Evolutionary conservation across 2,797 vertebrate genomes (phyloP).

Genomic region (Yasuhikotakia modesta): DNA sequence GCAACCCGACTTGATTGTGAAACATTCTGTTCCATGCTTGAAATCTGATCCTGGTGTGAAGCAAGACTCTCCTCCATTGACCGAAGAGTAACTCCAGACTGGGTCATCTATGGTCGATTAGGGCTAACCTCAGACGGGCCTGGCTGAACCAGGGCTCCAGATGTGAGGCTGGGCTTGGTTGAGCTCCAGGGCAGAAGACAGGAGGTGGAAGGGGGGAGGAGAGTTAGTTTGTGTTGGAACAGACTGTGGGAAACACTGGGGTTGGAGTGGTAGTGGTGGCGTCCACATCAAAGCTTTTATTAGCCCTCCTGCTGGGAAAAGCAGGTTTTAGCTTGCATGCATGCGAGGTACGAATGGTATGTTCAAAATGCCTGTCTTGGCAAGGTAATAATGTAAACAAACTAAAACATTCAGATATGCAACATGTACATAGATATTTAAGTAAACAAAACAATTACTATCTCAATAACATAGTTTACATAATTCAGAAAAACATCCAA

Average conservation of each 20-base stretch:
- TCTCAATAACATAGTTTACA: too few relatives aligned
- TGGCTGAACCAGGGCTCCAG: conserved; percentile 48
- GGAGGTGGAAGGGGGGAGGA: conserved; percentile 30
- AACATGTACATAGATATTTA: too few relatives aligned
- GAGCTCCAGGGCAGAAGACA: conserved; percentile 39
- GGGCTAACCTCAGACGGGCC: conserved; percentile 38
- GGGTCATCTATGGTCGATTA: conserved; percentile 41
- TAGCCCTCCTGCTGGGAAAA: conserved; percentile 11
- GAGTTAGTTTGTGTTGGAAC: conserved; percentile 33
- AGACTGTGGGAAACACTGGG: conserved; percentile 34
- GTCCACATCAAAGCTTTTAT: conserved; percentile 47
- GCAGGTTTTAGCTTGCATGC: not conserved
- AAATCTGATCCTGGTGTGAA: not conserved
- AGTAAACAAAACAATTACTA: too few relatives aligned
- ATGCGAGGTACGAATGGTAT: not conserved
- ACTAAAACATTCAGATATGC: not conserved
- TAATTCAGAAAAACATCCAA: too few relatives aligned
- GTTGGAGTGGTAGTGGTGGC: not conserved
- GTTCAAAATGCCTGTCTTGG: not conserved
- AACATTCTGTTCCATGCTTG: conserved; percentile 2
- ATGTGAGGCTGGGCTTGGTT: conserved; percentile 51
- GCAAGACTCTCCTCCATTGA: conserved; percentile 31
- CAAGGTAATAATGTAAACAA: too few relatives aligned
- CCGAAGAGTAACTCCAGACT: conserved; percentile 42
- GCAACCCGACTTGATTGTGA: not conserved